Percentiles rank a stretch among this genome's conserved stretches.
These are phyloP conservation scores for Drosophila siamana DNA, from an alignment of 2,888 invertebrate species.

Conservation along the genomic window DNA sequence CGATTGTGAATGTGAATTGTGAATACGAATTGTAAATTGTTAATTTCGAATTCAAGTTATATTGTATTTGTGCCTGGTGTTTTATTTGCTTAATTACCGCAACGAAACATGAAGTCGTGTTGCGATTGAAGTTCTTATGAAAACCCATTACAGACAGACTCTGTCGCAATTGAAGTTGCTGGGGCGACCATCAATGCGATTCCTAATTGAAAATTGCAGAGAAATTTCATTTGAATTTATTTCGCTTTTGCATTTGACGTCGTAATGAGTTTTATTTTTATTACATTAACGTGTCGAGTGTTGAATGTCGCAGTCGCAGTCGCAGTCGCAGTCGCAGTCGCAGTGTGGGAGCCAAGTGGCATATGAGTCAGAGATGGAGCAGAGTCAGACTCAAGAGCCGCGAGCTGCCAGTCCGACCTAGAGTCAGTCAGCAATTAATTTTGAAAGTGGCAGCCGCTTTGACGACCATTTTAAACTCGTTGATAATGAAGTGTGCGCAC, in stretches of 20 bases:
- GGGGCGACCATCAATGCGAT: constrained; percentile 34
- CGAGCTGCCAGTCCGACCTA: constrained; percentile 7
- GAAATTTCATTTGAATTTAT: constrained; percentile 62
- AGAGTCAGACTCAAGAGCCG: constrained; percentile 18
- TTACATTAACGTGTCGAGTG: constrained; percentile 68
- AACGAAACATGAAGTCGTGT: constrained; percentile 36
- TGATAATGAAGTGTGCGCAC: constrained; percentile 41
- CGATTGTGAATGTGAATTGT: background rate
- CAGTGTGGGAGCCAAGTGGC: constrained; percentile 34
- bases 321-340: constrained; percentile 6
- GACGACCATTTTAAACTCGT: constrained; percentile 41
- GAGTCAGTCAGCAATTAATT: constrained; percentile 70
- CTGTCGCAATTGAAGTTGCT: constrained; percentile 16
- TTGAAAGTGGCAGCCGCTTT: constrained; percentile 59
- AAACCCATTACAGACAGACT: constrained; percentile 28
- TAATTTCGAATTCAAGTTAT: constrained; percentile 41
- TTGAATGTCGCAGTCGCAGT: constrained; percentile 15
- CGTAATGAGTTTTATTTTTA: constrained; percentile 62
- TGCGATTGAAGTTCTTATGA: constrained; percentile 50
- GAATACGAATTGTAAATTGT: no score
- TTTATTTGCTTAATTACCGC: constrained; percentile 51
- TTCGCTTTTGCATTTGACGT: constrained; percentile 12
- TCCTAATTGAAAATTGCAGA: constrained; percentile 51
- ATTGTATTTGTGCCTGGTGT: constrained; percentile 24
- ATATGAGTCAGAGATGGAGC: constrained; percentile 9